These are phyloP conservation scores for Acyrthosiphon pisum DNA, from an alignment of 1,140 invertebrate genomes.

Conservation along the genomic window DNA sequence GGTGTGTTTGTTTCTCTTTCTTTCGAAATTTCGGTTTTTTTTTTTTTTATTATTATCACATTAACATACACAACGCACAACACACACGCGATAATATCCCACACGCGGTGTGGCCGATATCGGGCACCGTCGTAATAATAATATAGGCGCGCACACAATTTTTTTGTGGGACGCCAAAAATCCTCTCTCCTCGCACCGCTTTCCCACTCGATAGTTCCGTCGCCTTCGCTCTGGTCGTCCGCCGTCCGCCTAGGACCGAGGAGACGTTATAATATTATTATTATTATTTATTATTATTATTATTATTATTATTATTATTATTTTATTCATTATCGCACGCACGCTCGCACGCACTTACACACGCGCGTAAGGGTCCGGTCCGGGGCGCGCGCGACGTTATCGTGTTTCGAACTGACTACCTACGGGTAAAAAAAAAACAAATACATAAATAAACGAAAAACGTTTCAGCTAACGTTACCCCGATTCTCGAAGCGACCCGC, in stretches of 20 bases:
- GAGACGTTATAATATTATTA: background rate
- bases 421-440: background rate
- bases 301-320: conserved; percentile 23
- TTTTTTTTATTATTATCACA: background rate
- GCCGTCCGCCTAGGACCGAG: background rate
- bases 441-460: conserved; percentile 6
- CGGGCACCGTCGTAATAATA: background rate
- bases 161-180: conserved; percentile 1
- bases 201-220: background rate
- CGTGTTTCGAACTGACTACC: conserved; percentile 23
- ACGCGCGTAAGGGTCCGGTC: background rate
- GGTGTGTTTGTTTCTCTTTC: conserved; percentile 21
- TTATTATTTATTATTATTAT: background rate
- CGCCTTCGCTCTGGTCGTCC: background rate
- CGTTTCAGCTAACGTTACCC: background rate
- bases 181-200: background rate
- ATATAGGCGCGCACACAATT: background rate
- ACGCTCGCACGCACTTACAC: background rate
- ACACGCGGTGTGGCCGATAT: conserved; percentile 39
- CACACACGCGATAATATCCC: background rate
- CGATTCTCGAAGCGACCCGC: background rate
- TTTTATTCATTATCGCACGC: background rate
- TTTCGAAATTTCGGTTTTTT: conserved; percentile 7
- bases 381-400: conserved; percentile 16
- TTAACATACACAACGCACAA: background rate